Base-by-base conservation (phyloP, 2,797 vertebrate genomes). In the Capromys pilorides region DNA sequence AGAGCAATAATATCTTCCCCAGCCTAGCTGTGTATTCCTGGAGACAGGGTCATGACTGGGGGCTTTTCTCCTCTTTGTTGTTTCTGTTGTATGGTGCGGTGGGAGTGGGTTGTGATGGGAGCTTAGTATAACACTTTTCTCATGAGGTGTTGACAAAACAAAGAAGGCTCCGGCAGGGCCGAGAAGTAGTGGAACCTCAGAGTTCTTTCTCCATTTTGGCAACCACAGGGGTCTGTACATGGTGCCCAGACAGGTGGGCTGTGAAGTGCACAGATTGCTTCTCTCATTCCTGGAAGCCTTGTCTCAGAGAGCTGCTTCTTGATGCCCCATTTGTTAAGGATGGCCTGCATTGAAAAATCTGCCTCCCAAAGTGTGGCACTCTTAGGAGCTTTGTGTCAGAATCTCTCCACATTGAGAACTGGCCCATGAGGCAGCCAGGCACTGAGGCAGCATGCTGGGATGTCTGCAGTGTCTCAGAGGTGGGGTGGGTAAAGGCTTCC, bases 11-110 rank as follows among this genome's bases (percentile, higher is more conserved):
- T 16, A n/a, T 6, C 75, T 28, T 4, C 5, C 26, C 82, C 41
- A 6, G 0, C 26, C 28, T 4, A n/a, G 28, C 41, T n/a, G 0
- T 67, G 31, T 7, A 4, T 13, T 10, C 24, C 2, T n/a, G 78
- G 78, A 51, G 78, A 36, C 51, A 36, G 61, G 57, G 26, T 45
- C 18, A 45, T 45, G 81, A 33, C 51, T 13, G 36, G 24, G n/a
- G 80, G 3, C 33, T 80, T 80, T 36, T 62, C n/a, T 82, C 36
- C 36, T n/a, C 57, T 45, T 14, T 13, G 9, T 26, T 36, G 10
- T 85, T 24, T 67, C 12, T 51, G 31, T 54, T 26, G 19, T 51
- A 36, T 41, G 5, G 31, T 36, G 14, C 5, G n/a, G 45, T 33
- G 22, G 64, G 61, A 66, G 19, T 26, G 45, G 18, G 6, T 10